Conservation (phyloP, 2,888 invertebrate species). For the Pediacus dermestoides region DNA sequence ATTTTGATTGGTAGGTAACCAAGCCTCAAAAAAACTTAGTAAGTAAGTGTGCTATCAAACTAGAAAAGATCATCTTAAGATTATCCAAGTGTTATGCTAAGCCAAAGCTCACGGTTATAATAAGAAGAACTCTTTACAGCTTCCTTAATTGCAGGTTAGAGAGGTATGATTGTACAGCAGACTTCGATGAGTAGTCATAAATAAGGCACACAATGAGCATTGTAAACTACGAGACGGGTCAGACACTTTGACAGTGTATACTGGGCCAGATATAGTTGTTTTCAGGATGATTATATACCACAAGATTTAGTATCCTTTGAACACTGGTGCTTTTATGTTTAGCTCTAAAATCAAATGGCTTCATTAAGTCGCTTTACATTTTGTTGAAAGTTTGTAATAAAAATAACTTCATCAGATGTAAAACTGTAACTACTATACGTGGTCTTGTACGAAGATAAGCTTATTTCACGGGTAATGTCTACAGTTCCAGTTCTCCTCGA, state of each 20-base stretch:
- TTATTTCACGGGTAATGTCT: too few species aligned
- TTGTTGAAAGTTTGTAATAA: too few species aligned
- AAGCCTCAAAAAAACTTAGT: too few species aligned
- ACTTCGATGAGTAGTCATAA: constrained; percentile 41
- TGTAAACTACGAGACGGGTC: constrained; percentile 29
- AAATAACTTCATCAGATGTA: too few species aligned
- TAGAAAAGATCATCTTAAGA: too few species aligned
- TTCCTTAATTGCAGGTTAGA: constrained; percentile 38
- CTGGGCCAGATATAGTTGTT: constrained; percentile 24
- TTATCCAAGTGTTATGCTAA: constrained; percentile 11
- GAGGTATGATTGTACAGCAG: constrained; percentile 34
- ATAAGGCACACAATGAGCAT: constrained; percentile 40
- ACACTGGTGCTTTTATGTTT: constrained; percentile 7
- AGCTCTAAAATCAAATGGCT: constrained; percentile 3
- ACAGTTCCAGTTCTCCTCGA: too few species aligned
- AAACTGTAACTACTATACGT: too few species aligned
- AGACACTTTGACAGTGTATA: constrained; percentile 26
- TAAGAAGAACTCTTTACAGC: constrained; percentile 22
- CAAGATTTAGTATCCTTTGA: constrained; percentile 13
- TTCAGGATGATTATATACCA: constrained; percentile 17
- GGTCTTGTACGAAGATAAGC: too few species aligned
- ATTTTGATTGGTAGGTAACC: too few species aligned
- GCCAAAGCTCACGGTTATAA: constrained; percentile 22
- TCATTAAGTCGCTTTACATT: constrained; percentile 5
- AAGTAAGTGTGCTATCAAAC: too few species aligned